Conservation (phyloP, 2,113 vertebrate genomes). For the Indicator maculatus region DNA sequence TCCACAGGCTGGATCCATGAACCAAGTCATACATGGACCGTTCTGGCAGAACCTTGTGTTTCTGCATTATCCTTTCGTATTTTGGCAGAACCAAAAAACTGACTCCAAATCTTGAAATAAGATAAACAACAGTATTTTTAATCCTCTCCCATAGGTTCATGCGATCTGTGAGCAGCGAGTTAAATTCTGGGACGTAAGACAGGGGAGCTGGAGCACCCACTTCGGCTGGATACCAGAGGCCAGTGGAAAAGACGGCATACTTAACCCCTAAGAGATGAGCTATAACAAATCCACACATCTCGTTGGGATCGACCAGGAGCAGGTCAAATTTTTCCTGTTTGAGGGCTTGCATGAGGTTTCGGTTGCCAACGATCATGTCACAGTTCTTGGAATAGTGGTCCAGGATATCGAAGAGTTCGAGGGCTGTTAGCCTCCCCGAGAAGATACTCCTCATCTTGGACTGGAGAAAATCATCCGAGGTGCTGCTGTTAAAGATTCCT, state of each 20-base stretch:
- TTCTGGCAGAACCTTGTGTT: slow-evolving; percentile 84
- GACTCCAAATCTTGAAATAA: slow-evolving; percentile 92
- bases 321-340: slow-evolving; percentile 91
- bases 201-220: slow-evolving; percentile 94
- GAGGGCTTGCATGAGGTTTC: slow-evolving; percentile 82
- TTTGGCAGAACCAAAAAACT: slow-evolving; percentile 93
- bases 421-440: slow-evolving; percentile 90
- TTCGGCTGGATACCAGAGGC: slow-evolving; percentile 98
- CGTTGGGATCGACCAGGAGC: slow-evolving; percentile 96
- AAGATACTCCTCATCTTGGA: slow-evolving; percentile 97
- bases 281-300: slow-evolving; percentile 98
- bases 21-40: slow-evolving; percentile 93
- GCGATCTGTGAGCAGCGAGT: slow-evolving; percentile 93
- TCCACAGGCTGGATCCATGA: slow-evolving; percentile 93
- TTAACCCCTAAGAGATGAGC: slow-evolving; percentile 93
- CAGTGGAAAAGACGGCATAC: slow-evolving; percentile 96
- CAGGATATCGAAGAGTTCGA: slow-evolving; percentile 96
- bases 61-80: slow-evolving; percentile 95
- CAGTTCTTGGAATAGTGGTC: slow-evolving; percentile 97
- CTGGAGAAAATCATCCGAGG: slow-evolving; percentile 94
- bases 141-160: slow-evolving; percentile 92
- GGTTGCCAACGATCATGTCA: slow-evolving; percentile 90
- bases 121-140: slow-evolving; percentile 89
- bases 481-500: slow-evolving; percentile 95
- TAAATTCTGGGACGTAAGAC: slow-evolving; percentile 96